phyloP scores from a whole-genome alignment of 1,140 invertebrate species.

The Scaptomyza pallida region DNA sequence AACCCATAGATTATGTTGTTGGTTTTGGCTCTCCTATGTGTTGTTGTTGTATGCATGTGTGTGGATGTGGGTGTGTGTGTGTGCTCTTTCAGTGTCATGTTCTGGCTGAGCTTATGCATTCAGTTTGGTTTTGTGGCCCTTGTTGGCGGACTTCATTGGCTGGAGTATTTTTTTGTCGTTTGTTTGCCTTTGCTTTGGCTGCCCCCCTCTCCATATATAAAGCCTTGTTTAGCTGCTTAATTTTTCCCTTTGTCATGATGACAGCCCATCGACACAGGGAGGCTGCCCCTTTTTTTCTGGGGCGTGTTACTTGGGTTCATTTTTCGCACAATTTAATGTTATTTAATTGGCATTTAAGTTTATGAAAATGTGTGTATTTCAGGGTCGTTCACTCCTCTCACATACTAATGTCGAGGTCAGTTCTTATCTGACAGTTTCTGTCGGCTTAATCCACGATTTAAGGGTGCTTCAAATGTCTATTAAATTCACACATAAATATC shows the following conservation, averaged over 20 bases:
- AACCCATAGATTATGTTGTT: conserved; percentile 82
- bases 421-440: conserved; percentile 42
- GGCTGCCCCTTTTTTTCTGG: conserved; percentile 4
- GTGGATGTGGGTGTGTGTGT: conserved; percentile 7
- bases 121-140: conserved; percentile 13
- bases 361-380: conserved; percentile 64
- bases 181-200: conserved; percentile 69
- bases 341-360: conserved; percentile 82
- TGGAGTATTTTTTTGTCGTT: conserved; percentile 38
- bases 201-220: conserved; percentile 51
- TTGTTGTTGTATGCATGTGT: conserved; percentile 34
- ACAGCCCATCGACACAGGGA: conserved; percentile 66
- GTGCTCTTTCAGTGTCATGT: conserved; percentile 25
- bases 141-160: conserved; percentile 37
- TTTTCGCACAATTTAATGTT: conserved; percentile 81
- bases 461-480: conserved; percentile 9
- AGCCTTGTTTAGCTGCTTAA: conserved; percentile 81
- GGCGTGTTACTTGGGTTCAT: conserved; percentile 49
- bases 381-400: not conserved
- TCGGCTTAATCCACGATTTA: not conserved
- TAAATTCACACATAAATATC: not conserved
- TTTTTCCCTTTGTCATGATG: conserved; percentile 81
- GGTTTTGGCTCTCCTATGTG: conserved; percentile 70
- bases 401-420: conserved; percentile 51
- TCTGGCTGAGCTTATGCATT: conserved; percentile 16